phyloP scores from a whole-genome alignment of 1,140 invertebrate species.

The Eumeta japonica region DNA sequence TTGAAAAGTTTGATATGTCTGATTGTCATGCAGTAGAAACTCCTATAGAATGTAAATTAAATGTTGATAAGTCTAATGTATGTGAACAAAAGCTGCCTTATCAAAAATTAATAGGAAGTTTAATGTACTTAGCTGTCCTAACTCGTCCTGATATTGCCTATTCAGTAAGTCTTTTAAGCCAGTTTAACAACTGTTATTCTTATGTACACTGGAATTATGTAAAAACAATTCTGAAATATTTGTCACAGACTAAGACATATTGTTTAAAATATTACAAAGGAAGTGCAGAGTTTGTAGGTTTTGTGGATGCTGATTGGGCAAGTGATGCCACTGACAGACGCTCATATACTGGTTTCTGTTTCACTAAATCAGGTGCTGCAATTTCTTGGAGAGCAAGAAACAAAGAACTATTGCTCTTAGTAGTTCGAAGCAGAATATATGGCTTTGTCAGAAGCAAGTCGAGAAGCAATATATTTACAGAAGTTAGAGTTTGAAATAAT shows the following conservation, averaged over 20 bases:
- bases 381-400: constrained; percentile 33
- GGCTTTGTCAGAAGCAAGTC: constrained; percentile 17
- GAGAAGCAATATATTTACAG: constrained; percentile 10
- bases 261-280: constrained; percentile 17
- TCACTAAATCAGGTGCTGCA: constrained; percentile 16
- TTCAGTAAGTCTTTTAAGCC: constrained; percentile 26
- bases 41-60: constrained; percentile 19
- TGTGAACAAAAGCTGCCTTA: constrained; percentile 19
- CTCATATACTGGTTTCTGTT: constrained; percentile 28
- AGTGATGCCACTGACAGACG: constrained; percentile 23
- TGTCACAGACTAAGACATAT: constrained; percentile 17
- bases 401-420: constrained; percentile 27
- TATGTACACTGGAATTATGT: constrained; percentile 28
- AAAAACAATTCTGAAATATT: constrained; percentile 36
- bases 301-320: constrained; percentile 33
- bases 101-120: constrained; percentile 28
- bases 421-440: constrained; percentile 33
- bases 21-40: constrained; percentile 15
- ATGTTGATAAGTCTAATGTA: constrained; percentile 10
- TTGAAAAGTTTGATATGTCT: constrained; percentile 20
- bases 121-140: constrained; percentile 36
- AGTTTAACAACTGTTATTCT: constrained; percentile 26
- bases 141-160: constrained; percentile 43
- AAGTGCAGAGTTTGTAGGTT: constrained; percentile 9
- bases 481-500: constrained; percentile 11